Evolutionary conservation across 1,140 invertebrate species (phyloP), one percentile per base, ranked within the genome.

Genomic region (Chymomyza costata): DNA sequence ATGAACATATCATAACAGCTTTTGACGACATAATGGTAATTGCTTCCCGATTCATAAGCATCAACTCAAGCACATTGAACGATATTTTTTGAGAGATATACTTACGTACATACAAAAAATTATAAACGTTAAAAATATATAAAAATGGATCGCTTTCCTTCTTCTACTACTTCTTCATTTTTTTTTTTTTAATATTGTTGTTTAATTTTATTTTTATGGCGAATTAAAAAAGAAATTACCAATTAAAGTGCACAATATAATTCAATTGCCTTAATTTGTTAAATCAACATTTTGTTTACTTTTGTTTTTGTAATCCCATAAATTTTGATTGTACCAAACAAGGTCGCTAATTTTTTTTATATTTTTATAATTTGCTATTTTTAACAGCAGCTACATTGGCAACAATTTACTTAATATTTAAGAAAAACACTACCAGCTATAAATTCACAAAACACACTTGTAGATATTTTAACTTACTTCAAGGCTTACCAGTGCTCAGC

Each of bases 11-110:
- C 19, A 17, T 35, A 19, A 54, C 47, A 62, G 66, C 57, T 78
- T 76, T 76, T 76, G 66, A 76, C 71, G 73, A 76, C 71, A 78
- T 66, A 61, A 60, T 64, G 54, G 68, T 76, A 76, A 76, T 76
- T 76, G 66, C 55, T 76, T 76, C 71, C 71, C 66, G 63, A 66
- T 64, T 78, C 38, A 56, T 48, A 67, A 67, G 52, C 21, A 5
- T 25, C 8, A 25, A n/a, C n/a, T n/a, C n/a, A 65, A 70, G 52
- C 62, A n/a, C n/a, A 41, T 48, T 35, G 53, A 49, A 30, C 46
- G 15, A 48, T 48, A n/a, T n/a, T n/a, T n/a, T n/a, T n/a, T n/a
- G n/a, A n/a, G n/a, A n/a, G n/a, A n/a, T n/a, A n/a, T n/a, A n/a
- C n/a, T n/a, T 25, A 34, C 21, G 21, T 8, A 8, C 21, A 25